Base-by-base conservation (phyloP, 1,140 invertebrate genomes). In the Drosophila sturtevanti region DNA sequence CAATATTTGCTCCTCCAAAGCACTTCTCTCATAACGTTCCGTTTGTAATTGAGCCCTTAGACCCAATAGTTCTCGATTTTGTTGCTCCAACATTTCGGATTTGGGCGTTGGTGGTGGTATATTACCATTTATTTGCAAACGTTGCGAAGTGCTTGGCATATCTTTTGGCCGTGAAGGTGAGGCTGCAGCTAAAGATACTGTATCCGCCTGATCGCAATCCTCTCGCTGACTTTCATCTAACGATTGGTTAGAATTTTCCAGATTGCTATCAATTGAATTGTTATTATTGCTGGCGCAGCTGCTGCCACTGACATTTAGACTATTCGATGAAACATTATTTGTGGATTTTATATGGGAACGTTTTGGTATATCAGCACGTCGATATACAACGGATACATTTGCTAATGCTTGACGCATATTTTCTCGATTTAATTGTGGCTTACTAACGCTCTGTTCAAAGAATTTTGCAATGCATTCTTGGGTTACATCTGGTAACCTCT, bases 21-120 rank as follows among this genome's bases (percentile, higher is more conserved):
- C 59, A n/a, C 63, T 75, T 24, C 79, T 91, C 27, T 91, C 90
- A 71, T 90, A 91, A 0, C 77, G 51, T 37, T 90, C 82, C 2
- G 90, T 79, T 64, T 89, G 80, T 12, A 91, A 35, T 52, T 78
- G 56, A 11, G 73, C 69, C n/a, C 73, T 80, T 14, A 90, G 48
- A 9, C 74, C 76, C 18, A 79, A 55, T 1, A 91, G 27, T 52
- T 91, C 90, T 9, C 77, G 69, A 0, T 73, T 90, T 0, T 75
- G 69, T 27, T 77, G 79, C 27, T 90, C 81, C 9, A 91, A 63
- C 3, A 91, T 68, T 34, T 68, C 68, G 0, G 80, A 75, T 75
- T 80, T 91, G 9, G 91, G 91, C 9, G 91, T 92, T 12, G 69
- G 31, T 1, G 86, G 90, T 1, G 74, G 62, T 7, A 48, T 41